Evolutionary conservation across 2,113 vertebrate genomes (phyloP).

Genomic region (Rhynchopsitta pachyrhyncha): DNA sequence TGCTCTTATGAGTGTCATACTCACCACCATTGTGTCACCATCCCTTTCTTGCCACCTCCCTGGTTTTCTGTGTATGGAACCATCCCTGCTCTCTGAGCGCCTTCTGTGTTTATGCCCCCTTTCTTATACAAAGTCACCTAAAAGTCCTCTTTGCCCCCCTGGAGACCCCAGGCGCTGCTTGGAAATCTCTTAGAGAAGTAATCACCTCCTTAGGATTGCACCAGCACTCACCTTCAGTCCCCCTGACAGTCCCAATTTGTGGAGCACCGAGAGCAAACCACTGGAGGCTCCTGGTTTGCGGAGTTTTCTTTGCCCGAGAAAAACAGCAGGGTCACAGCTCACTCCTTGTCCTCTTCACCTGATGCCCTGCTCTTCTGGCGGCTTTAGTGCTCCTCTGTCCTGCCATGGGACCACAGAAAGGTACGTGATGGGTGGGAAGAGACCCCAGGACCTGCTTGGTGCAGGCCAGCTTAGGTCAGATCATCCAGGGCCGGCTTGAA

Average conservation of each 20-base stretch:
- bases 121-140: neutral
- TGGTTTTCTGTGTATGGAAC: neutral
- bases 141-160: neutral
- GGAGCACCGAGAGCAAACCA: neutral
- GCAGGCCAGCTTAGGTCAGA: neutral
- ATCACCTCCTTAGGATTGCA: slow-evolving; percentile 15
- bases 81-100: neutral
- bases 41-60: neutral
- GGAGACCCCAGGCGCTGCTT: slow-evolving; percentile 3
- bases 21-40: neutral
- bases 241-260: slow-evolving; percentile 26
- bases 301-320: neutral
- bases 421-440: neutral
- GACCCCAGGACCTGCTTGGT: neutral
- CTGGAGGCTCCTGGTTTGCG: neutral
- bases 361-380: neutral
- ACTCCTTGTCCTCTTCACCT: neutral
- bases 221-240: neutral
- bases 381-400: neutral
- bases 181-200: slow-evolving; percentile 24
- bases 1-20: neutral
- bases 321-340: neutral
- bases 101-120: neutral
- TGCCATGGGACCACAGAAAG: neutral
- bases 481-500: no score